Conservation (phyloP, 2,888 invertebrate genomes). For the Andrena minutula region DNA sequence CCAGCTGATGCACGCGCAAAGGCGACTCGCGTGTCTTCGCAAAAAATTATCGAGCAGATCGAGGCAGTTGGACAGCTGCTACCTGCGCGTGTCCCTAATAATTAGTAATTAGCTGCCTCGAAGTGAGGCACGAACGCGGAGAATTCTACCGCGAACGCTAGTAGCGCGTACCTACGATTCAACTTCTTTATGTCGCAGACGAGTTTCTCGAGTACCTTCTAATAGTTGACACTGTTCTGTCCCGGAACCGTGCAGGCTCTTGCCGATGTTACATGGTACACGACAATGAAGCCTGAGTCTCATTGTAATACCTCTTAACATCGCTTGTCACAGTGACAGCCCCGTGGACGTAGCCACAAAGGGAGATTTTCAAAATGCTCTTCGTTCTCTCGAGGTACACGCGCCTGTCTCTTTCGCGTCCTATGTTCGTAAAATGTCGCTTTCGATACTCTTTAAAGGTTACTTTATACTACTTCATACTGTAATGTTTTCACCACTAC, state of each 20-base stretch:
- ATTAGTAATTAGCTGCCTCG: conserved; percentile 37
- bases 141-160: conserved; percentile 15
- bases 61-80: conserved; percentile 4
- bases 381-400: conserved; percentile 33
- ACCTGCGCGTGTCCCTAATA: conserved; percentile 21
- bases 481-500: neutral
- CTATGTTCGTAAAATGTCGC: neutral
- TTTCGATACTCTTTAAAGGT: conserved; percentile 14
- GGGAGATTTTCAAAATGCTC: conserved; percentile 61
- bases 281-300: conserved; percentile 44
- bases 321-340: conserved; percentile 37
- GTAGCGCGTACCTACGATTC: conserved; percentile 46
- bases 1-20: neutral
- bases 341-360: conserved; percentile 47
- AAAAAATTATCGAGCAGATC: neutral
- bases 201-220: conserved; percentile 46
- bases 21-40: neutral
- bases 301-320: conserved; percentile 56
- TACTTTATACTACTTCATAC: neutral
- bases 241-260: conserved; percentile 19
- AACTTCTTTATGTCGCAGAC: conserved; percentile 58
- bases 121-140: conserved; percentile 25
- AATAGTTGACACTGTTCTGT: conserved; percentile 55
- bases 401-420: conserved; percentile 12
- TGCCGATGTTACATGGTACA: conserved; percentile 37